Evolutionary conservation across 2,888 invertebrate species (phyloP), one percentile per base, ranked within the genome.

Genomic region (Amphipoea lucens): DNA sequence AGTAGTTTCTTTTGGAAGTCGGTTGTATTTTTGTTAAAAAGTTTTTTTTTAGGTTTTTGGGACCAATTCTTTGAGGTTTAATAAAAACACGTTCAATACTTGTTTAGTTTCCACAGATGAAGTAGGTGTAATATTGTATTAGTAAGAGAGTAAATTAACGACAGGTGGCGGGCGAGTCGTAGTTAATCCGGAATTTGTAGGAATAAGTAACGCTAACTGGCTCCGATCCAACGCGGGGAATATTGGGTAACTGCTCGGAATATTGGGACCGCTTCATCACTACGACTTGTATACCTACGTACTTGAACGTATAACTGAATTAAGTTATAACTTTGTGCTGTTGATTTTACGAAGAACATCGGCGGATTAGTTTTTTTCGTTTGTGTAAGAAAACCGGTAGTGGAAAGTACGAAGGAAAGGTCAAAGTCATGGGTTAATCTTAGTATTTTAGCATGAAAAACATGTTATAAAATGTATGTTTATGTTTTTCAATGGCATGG

Each of bases 161-260:
- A 76, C 87, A 88, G 87, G 88, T 88, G 82, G 83, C 83, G 78
- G 85, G 83, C 81, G 79, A 89, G 87, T 88, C 80, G 68, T 78
- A 84, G 82, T 85, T 87, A 84, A 88, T 87, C 83, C 90, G 89
- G 89, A 92, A 92, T 92, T 92, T 91, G 92, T 92, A 90, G 91
- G 92, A 90, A 92, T 93, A 94, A 94, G 93, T 94, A 91, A 92
- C 89, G 90, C 88, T 85, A 89, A 90, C 92, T 93, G 93, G 93
- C 93, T 73, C 81, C 57, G 84, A 84, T 92, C 93, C 93, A 93
- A 92, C 82, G 76, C 82, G 83, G 82, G 78, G 85, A 86, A 84
- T 90, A 91, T 91, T 88, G 89, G 90, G 87, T 87, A 88, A 90
- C 89, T 83, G 89, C 88, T 88, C 84, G 88, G 89, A 90, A 91